Conservation (phyloP, 2,888 invertebrate genomes). For the Acleris emargana region DNA sequence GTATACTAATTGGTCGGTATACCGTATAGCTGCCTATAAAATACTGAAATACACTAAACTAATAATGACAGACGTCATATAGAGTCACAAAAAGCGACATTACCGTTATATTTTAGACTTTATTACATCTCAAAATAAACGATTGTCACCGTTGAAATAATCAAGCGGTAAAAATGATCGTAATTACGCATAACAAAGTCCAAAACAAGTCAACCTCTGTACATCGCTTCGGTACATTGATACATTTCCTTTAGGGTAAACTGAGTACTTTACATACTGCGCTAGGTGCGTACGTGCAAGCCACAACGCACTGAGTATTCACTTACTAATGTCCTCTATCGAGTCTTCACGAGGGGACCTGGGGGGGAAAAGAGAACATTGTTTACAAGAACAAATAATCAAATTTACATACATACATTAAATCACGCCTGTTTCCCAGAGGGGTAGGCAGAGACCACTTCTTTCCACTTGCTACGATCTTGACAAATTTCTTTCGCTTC, state of each 20-base stretch:
- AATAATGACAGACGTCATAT: constrained; percentile 25
- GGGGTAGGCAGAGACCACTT: no score
- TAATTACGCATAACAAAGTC: constrained; percentile 7
- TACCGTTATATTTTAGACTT: background rate
- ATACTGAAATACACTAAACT: constrained; percentile 15
- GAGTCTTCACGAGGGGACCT: constrained; percentile 56
- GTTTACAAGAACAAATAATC: background rate
- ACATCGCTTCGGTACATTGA: constrained; percentile 23
- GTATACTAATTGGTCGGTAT: constrained; percentile 35
- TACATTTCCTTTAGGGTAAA: constrained; percentile 26
- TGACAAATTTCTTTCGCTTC: no score
- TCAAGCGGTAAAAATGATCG: no score
- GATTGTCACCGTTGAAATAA: no score
- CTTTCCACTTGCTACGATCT: no score
- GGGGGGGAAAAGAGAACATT: constrained; percentile 35
- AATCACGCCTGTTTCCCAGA: no score
- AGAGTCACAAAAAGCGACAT: constrained; percentile 27
- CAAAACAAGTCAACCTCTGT: constrained; percentile 8
- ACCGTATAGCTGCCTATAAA: constrained; percentile 31
- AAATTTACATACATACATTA: no score
- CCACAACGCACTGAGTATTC: constrained; percentile 77
- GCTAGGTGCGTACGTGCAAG: constrained; percentile 35
- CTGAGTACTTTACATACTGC: constrained; percentile 23
- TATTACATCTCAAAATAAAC: background rate
- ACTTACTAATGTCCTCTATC: constrained; percentile 49